Evolutionary conservation across 2,888 invertebrate species (phyloP).

Genomic region (Neria commutata): DNA sequence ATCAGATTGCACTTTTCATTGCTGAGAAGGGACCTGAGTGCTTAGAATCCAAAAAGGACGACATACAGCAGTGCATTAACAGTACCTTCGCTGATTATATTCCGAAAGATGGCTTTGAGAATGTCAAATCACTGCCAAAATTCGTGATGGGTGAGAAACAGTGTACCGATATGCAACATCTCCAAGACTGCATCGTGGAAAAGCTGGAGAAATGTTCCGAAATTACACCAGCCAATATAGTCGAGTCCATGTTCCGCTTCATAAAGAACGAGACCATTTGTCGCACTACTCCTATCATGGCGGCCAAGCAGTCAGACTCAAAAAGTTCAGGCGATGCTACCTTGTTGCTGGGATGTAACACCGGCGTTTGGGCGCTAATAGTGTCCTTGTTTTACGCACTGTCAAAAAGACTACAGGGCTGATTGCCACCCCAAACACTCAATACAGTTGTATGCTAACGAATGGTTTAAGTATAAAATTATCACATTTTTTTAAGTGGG

Average conservation of each 20-base stretch:
- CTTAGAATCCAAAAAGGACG: constrained; percentile 67
- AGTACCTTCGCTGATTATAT: constrained; percentile 66
- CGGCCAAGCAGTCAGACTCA: constrained; percentile 9
- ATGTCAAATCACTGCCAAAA: constrained; percentile 65
- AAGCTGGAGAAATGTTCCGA: constrained; percentile 52
- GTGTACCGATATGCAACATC: constrained; percentile 51
- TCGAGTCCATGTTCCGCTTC: constrained; percentile 58
- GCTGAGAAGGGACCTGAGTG: constrained; percentile 83
- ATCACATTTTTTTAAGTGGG: too few relatives aligned
- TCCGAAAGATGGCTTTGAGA: constrained; percentile 59
- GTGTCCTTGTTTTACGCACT: too few relatives aligned
- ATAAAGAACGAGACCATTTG: constrained; percentile 56
- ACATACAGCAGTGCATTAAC: constrained; percentile 70
- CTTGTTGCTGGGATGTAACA: too few relatives aligned
- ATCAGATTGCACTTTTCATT: constrained; percentile 81
- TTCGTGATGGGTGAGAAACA: constrained; percentile 67
- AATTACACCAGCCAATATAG: constrained; percentile 56
- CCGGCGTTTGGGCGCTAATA: too few relatives aligned
- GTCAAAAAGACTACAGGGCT: too few relatives aligned
- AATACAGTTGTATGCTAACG: too few relatives aligned
- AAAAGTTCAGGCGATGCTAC: too few relatives aligned
- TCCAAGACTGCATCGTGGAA: constrained; percentile 52
- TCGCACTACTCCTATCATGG: constrained; percentile 33
- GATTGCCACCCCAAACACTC: too few relatives aligned
- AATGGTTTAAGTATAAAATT: too few relatives aligned